Evolutionary conservation across 1,140 invertebrate species (phyloP), one percentile per base, ranked within the genome.

Genomic region (Paracyclopina nana): DNA sequence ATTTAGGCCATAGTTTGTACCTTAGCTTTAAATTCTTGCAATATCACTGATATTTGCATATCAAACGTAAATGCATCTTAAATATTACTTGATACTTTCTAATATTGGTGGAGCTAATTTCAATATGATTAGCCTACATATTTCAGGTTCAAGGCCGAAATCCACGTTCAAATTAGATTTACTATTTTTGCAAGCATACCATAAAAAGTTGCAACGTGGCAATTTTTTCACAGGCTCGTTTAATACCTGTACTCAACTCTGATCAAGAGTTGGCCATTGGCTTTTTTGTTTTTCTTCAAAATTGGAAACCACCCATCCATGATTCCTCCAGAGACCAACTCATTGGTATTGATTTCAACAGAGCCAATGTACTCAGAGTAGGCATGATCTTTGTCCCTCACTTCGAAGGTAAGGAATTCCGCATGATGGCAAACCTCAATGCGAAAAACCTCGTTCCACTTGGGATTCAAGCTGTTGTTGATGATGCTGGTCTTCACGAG

Each of bases 341-440:
- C 34, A n/a, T n/a, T 16, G 20, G 34, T 38, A 3, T n/a, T n/a
- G 34, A 38, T 4, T 2, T 5, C 8, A 3, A 38, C 34, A 3
- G 34, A 38, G 4, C 46, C 46, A n/a, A 48, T 48, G 22, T 27
- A 22, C 28, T 48, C 46, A 6, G 46, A 27, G n/a, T 27, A 25
- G 28, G 46, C 46, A 29, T 48, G 46, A 48, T 48, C 46, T 28
- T 48, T 48, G n/a, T 48, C 46, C 14, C 46, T 22, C 9, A 48
- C 28, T 16, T 48, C 46, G 27, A 48, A 48, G 9, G 29, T 29
- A 12, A 48, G 27, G 8, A 12, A n/a, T 16, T 48, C 27, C 11
- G 22, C 27, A 22, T 27, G 16, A 28, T 48, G 46, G 22, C 46
- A 48, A 11, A 48, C 46, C 22, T 48, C 46, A n/a, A 48, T 29